phyloP scores from a whole-genome alignment of 2,888 invertebrate genomes.

The Dyspetes luteomarginatus region DNA sequence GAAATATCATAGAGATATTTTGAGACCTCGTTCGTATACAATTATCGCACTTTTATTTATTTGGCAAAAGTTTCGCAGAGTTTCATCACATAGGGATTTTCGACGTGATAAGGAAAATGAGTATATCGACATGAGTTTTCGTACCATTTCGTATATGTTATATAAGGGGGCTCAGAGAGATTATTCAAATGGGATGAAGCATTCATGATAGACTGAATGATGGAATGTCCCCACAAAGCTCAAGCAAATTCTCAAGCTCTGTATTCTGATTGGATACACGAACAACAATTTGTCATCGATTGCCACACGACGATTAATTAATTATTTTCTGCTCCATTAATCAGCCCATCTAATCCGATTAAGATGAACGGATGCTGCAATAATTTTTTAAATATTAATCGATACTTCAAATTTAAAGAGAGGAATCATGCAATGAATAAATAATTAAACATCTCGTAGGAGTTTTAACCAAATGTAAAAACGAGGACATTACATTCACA shows the following conservation, averaged over 20 bases:
- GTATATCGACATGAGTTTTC: neutral
- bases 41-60: neutral
- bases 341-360: too few species aligned
- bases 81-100: neutral
- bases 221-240: neutral
- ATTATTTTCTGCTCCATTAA: too few species aligned
- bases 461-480: too few species aligned
- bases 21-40: neutral
- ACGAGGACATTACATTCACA: too few species aligned
- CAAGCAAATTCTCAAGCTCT: neutral
- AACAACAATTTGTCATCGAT: neutral
- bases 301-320: too few species aligned
- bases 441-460: too few species aligned
- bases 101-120: neutral
- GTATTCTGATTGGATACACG: neutral
- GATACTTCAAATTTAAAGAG: too few species aligned
- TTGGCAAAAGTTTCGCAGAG: neutral
- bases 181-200: conserved; percentile 22
- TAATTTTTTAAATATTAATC: too few species aligned
- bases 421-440: too few species aligned
- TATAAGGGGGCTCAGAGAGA: conserved; percentile 4
- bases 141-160: neutral
- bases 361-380: too few species aligned
- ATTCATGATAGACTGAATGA: conserved; percentile 2
- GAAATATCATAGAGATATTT: neutral